Evolutionary conservation across 2,113 vertebrate species (phyloP).

Genomic region (Sebastes fasciatus): DNA sequence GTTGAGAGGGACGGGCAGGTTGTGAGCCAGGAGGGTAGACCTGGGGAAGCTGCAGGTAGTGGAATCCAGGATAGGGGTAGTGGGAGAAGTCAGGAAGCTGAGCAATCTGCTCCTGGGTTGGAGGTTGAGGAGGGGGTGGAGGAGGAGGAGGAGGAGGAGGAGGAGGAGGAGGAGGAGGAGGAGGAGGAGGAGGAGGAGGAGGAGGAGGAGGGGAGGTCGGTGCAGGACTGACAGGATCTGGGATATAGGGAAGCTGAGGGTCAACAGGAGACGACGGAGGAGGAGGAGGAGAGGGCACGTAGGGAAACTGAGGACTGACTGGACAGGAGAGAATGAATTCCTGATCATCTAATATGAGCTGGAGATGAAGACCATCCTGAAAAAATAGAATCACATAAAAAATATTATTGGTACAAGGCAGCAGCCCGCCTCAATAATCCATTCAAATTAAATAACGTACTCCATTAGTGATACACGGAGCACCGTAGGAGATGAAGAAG

Average conservation of each 20-base stretch:
- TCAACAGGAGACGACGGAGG: no score
- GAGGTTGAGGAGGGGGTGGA: slow-evolving; percentile 14
- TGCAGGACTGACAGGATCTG: slow-evolving; percentile 6
- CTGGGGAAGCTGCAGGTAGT: slow-evolving; percentile 40
- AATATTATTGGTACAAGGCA: background rate
- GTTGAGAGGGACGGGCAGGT: background rate
- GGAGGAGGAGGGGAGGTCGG: background rate
- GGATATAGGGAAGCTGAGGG: background rate
- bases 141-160: background rate
- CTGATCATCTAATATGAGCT: slow-evolving; percentile 56
- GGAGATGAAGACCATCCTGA: slow-evolving; percentile 67
- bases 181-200: background rate
- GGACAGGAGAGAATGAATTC: slow-evolving; percentile 76
- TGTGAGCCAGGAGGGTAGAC: slow-evolving; percentile 36
- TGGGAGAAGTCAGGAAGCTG: slow-evolving; percentile 19
- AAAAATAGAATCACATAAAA: slow-evolving; percentile 8
- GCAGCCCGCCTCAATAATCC: background rate
- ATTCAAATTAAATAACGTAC: slow-evolving; percentile 62
- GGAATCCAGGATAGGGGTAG: slow-evolving; percentile 18
- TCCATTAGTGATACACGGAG: slow-evolving; percentile 64
- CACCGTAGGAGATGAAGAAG: slow-evolving; percentile 65
- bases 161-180: background rate
- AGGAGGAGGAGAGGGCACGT: background rate
- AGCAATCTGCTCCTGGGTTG: slow-evolving; percentile 16
- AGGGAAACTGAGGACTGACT: slow-evolving; percentile 12